A percentile compares a stretch with the other conserved stretches of the same genome.
These are phyloP conservation scores for Chrosomus eos DNA, from an alignment of 2,797 vertebrate genomes.

Conservation along the genomic window DNA sequence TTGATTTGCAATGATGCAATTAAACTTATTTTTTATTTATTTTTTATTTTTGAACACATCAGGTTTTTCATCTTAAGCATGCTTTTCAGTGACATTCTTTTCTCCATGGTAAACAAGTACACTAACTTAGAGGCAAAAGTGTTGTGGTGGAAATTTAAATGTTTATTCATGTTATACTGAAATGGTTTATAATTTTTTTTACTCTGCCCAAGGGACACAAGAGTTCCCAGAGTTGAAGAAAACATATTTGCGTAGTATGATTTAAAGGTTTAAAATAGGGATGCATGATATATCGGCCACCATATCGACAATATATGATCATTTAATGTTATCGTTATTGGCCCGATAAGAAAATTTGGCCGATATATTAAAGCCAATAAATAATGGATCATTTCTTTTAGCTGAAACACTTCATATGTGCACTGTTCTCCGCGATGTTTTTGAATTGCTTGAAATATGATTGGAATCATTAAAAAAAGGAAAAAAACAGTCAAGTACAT, in stretches of 20 bases:
- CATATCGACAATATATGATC: too few relatives aligned
- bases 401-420: too few relatives aligned
- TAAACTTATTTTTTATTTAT: background rate
- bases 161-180: background rate
- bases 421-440: too few relatives aligned
- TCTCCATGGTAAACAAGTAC: background rate
- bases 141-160: background rate
- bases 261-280: background rate
- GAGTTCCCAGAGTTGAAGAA: background rate
- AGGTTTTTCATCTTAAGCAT: background rate
- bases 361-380: too few relatives aligned
- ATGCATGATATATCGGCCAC: too few relatives aligned
- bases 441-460: too few relatives aligned
- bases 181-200: background rate
- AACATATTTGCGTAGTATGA: background rate
- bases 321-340: too few relatives aligned
- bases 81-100: background rate
- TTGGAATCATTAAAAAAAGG: too few relatives aligned
- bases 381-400: too few relatives aligned
- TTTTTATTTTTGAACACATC: background rate
- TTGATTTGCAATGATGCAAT: background rate
- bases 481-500: too few relatives aligned
- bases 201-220: background rate
- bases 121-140: too few relatives aligned
- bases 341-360: too few relatives aligned